Evolutionary conservation across 2,113 vertebrate genomes (phyloP).

Genomic region (Phainopepla nitens): DNA sequence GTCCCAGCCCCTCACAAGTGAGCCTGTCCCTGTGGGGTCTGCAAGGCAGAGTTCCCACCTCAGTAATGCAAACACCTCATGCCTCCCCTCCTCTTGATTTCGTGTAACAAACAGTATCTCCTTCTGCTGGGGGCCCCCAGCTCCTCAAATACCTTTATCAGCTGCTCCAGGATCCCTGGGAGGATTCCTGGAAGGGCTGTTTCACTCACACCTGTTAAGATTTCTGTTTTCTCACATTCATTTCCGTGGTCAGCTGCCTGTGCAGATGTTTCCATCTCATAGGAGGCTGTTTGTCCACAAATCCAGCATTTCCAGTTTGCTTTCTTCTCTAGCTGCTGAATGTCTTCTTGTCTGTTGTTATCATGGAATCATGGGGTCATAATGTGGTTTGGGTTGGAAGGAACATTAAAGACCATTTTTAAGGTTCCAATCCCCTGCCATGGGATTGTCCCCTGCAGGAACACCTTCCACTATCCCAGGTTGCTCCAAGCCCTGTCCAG

Average conservation of each 20-base stretch:
- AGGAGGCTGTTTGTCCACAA: background rate
- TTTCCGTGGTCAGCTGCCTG: background rate
- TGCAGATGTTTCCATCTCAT: background rate
- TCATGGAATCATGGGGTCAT: background rate
- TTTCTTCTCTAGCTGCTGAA: background rate
- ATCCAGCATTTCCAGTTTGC: background rate
- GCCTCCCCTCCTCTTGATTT: background rate
- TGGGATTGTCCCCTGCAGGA: background rate
- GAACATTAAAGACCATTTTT: background rate
- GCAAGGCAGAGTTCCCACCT: background rate
- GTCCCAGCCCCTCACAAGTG: background rate
- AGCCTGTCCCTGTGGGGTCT: background rate
- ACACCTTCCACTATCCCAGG: rapidly evolving
- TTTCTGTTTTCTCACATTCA: background rate
- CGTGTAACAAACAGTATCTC: background rate
- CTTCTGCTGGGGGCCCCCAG: background rate
- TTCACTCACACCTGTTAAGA: background rate
- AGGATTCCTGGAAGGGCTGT: background rate
- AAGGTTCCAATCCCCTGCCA: background rate
- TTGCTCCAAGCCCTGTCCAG: rapidly evolving
- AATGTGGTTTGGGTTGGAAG: background rate
- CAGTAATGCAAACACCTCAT: background rate
- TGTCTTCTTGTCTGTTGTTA: background rate
- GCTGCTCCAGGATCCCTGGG: background rate
- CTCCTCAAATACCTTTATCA: background rate